phyloP scores from a whole-genome alignment of 2,113 vertebrate genomes.

The Nymphicus hollandicus region DNA sequence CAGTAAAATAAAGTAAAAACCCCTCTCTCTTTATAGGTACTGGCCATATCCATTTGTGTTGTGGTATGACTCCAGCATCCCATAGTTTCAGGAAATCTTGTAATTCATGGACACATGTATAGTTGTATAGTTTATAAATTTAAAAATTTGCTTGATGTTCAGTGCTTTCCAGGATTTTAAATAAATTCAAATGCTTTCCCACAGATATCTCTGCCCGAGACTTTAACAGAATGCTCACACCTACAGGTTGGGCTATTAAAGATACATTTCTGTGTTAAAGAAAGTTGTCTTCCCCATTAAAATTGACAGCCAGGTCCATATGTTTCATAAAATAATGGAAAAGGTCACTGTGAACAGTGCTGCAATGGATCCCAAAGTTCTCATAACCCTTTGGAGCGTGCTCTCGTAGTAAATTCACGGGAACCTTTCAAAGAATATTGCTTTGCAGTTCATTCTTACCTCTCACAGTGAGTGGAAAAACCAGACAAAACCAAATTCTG shows the following conservation, averaged over 20 bases:
- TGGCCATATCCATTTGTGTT: background rate
- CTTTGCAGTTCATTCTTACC: background rate
- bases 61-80: background rate
- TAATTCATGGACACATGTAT: background rate
- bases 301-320: constrained; percentile 41
- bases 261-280: background rate
- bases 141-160: background rate
- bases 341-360: background rate
- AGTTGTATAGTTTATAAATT: constrained; percentile 14
- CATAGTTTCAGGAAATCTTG: background rate
- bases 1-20: background rate
- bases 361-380: constrained; percentile 24
- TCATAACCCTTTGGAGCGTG: background rate
- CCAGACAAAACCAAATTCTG: background rate
- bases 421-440: background rate
- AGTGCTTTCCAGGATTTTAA: constrained; percentile 13
- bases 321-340: constrained; percentile 34
- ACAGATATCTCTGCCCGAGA: background rate
- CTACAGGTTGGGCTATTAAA: constrained; percentile 26
- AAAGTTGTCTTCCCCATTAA: constrained; percentile 23
- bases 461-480: background rate
- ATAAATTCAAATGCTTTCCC: background rate
- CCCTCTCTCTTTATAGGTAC: background rate
- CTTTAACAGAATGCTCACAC: constrained; percentile 1
- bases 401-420: background rate